A percentile compares a stretch with the other conserved stretches of the same genome.
phyloP scores from a whole-genome alignment of 2,113 vertebrate species.

The Amphiprion percula region DNA sequence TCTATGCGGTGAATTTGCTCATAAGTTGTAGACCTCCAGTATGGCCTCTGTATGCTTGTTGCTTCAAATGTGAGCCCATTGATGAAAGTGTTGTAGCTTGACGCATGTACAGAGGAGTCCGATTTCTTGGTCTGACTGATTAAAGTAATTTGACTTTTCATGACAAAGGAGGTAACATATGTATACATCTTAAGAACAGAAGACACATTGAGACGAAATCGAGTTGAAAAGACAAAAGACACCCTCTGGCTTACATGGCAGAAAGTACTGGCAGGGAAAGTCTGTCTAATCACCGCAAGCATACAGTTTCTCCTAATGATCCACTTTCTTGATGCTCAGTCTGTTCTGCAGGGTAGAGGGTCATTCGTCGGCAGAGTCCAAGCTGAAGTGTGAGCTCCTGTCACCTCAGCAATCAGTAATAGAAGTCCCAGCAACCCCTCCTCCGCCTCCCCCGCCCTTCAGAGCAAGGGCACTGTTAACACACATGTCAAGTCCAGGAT shows the following conservation, averaged over 20 bases:
- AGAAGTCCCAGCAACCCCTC: conserved; percentile 59
- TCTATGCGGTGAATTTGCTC: too few relatives aligned
- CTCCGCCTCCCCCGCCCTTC: conserved; percentile 64
- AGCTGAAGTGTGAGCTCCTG: conserved; percentile 60
- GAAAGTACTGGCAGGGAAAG: conserved; percentile 7
- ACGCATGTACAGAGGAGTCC: too few relatives aligned
- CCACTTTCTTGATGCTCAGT: conserved; percentile 40
- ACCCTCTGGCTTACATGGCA: too few relatives aligned
- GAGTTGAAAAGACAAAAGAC: background rate
- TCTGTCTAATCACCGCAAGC: conserved; percentile 30
- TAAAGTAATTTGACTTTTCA: too few relatives aligned
- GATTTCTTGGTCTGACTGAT: too few relatives aligned
- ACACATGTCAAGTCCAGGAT: conserved; percentile 76
- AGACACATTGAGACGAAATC: background rate
- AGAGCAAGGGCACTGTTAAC: conserved; percentile 79
- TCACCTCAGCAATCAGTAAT: conserved; percentile 75
- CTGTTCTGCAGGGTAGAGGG: conserved; percentile 60
- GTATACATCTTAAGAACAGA: background rate
- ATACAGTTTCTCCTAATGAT: conserved; percentile 65
- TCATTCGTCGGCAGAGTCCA: conserved; percentile 38
- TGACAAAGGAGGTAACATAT: too few relatives aligned
- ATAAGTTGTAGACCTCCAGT: too few relatives aligned
- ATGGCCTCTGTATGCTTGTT: too few relatives aligned
- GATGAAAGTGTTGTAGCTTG: too few relatives aligned
- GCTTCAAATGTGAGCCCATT: too few relatives aligned